Base-by-base conservation (phyloP, 2,113 vertebrate species). In the Melozone crissalis region DNA sequence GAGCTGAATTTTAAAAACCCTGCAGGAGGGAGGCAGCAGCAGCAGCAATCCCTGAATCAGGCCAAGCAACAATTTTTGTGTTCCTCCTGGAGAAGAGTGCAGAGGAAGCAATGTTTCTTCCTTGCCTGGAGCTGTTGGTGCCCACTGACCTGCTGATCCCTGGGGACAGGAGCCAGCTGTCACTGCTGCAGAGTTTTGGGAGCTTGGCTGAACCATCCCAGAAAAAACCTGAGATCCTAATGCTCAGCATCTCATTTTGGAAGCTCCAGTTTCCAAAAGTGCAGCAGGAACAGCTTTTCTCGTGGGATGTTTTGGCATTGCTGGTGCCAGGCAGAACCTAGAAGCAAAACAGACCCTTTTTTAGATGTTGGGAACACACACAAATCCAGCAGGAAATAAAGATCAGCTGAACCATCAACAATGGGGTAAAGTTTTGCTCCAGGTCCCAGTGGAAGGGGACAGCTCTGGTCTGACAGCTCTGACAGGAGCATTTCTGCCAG, bases 251-350 rank as follows among this genome's bases (percentile, higher is more conserved):
- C 88, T 89, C 83, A 11, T 94, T 88, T 88, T 90, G 93, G 86
- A 84, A 96, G 92, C 65, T 87, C 88, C 90, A 84, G 79, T 91
- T 96, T 95, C 88, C 92, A 95, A 96, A 96, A 97, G 94, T 95
- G 54, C 93, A 95, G 90, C 75, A 49, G 71, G 90, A 95, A 93
- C 95, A 96, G 96, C 92, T 96, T 96, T 97, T 65, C 93, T 93
- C 46, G 73, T 96, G 93, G 94, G 94, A 84, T 96, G 93, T 68
- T 94, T 72, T 96, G 94, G 96, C 92, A 89, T 33, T 81, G 83
- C 90, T 93, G 92, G 93, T 96, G 96, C 90, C 80, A 96, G 95
- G 92, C 94, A 96, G 94, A 94, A 94, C 90, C 90, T 90, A 86
- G 88, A 96, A 97, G 85, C 68, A 92, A 94, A 94, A 90, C 92